These are phyloP conservation scores for Drosophila mimetica DNA, from an alignment of 2,888 invertebrate species.

Conservation along the genomic window DNA sequence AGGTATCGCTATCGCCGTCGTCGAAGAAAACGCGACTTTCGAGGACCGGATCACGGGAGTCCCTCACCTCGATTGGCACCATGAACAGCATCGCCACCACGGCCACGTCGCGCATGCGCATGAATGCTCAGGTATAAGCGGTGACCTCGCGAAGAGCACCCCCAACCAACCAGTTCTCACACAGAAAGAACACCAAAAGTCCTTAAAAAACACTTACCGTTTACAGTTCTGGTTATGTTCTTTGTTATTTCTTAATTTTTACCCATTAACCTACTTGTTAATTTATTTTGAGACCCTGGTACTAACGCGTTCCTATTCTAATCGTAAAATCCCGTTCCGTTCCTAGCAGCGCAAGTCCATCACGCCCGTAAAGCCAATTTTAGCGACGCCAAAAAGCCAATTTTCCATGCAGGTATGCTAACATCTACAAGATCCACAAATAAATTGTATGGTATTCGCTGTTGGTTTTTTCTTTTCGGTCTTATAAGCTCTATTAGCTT, in stretches of 20 bases:
- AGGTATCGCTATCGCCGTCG: constrained; percentile 94
- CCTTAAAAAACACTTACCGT: constrained; percentile 31
- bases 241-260: constrained; percentile 18
- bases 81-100: constrained; percentile 86
- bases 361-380: constrained; percentile 78
- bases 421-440: constrained; percentile 31
- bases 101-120: constrained; percentile 84
- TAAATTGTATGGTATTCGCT: constrained; percentile 47
- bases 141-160: constrained; percentile 15
- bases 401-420: constrained; percentile 84
- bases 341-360: constrained; percentile 81
- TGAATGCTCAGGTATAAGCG: constrained; percentile 83
- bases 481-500: constrained; percentile 15
- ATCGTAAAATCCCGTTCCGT: constrained; percentile 49
- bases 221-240: constrained; percentile 40
- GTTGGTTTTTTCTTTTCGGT: constrained; percentile 46
- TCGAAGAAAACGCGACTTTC: constrained; percentile 88
- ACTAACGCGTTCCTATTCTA: constrained; percentile 65
- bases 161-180: constrained; percentile 5
- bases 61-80: constrained; percentile 89
- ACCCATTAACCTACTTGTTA: constrained; percentile 20
- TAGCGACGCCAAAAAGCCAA: constrained; percentile 81
- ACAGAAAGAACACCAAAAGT: constrained; percentile 1
- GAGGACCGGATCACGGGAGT: constrained; percentile 93
- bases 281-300: constrained; percentile 21